Evolutionary conservation across 2,113 vertebrate species (phyloP).

Genomic region (Ammodytes marinus): DNA sequence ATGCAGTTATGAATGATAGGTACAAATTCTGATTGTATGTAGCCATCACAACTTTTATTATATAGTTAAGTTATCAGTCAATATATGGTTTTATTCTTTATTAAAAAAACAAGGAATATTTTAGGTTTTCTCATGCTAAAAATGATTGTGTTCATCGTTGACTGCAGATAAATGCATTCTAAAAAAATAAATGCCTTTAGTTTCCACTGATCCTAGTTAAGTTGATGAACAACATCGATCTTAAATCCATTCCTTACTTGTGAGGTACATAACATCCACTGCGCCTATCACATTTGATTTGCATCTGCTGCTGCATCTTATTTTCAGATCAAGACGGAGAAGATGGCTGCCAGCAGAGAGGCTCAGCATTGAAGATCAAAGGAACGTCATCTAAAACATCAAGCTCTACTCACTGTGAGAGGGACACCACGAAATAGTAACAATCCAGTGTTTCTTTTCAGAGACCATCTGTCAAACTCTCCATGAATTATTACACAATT

Average conservation of each 20-base stretch:
- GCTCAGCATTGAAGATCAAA: conserved; percentile 18
- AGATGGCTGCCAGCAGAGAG: conserved; percentile 38
- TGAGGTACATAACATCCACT: not conserved
- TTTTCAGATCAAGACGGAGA: conserved; percentile 60
- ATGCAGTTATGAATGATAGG: too few species aligned
- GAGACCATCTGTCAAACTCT: not conserved
- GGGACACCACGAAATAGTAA: conserved; percentile 27
- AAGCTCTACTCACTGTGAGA: conserved; percentile 2
- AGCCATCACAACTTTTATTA: not conserved
- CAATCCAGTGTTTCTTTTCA: not conserved
- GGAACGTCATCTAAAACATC: conserved; percentile 9
- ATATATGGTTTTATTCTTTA: not conserved
- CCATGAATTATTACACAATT: not conserved
- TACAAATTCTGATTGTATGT: not conserved
- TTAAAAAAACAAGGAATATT: not conserved
- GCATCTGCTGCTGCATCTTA: conserved; percentile 24
- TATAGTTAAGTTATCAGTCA: not conserved
- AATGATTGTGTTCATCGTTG: not conserved
- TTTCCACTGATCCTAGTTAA: not conserved
- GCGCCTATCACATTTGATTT: conserved; percentile 30
- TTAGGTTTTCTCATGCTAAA: not conserved
- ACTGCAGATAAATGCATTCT: not conserved
- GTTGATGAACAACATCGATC: not conserved
- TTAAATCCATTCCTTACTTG: not conserved
- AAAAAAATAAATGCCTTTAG: not conserved